phyloP scores from a whole-genome alignment of 2,113 vertebrate species.

The Chaetops frenatus region DNA sequence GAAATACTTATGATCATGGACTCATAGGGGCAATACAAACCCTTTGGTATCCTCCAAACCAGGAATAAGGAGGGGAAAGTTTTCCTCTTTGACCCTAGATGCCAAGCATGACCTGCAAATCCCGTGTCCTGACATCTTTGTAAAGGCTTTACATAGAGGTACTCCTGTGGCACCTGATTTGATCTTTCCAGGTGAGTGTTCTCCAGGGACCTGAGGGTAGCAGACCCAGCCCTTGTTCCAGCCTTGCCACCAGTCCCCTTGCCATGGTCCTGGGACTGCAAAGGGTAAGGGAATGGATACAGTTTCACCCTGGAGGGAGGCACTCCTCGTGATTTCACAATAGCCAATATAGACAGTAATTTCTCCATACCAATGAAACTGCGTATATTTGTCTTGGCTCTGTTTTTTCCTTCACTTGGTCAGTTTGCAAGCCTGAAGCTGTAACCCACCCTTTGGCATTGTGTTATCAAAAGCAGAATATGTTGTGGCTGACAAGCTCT shows the following conservation, averaged over 20 bases:
- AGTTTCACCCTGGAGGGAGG: neutral
- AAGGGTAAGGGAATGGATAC: neutral
- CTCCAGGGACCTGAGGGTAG: neutral
- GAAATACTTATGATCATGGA: neutral
- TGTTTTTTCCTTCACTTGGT: neutral
- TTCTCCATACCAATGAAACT: neutral
- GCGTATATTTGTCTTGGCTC: neutral
- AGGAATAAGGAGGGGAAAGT: neutral
- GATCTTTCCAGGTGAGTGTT: neutral
- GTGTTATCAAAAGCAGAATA: neutral
- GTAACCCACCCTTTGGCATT: neutral
- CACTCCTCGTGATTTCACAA: neutral
- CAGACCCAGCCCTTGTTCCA: neutral
- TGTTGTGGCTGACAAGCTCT: neutral
- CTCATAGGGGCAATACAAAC: neutral
- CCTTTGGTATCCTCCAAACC: neutral
- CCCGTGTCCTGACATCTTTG: neutral
- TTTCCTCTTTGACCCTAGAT: neutral
- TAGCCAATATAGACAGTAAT: neutral
- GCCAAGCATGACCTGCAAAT: neutral
- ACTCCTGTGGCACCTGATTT: neutral
- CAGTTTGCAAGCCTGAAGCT: neutral
- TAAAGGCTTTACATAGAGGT: neutral
- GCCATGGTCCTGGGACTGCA: neutral
- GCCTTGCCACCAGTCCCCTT: neutral